A percentile compares a stretch with the other conserved stretches of the same genome.
These are phyloP conservation scores for Sarcophaga variegata DNA, from an alignment of 2,888 invertebrate genomes.

Conservation along the genomic window DNA sequence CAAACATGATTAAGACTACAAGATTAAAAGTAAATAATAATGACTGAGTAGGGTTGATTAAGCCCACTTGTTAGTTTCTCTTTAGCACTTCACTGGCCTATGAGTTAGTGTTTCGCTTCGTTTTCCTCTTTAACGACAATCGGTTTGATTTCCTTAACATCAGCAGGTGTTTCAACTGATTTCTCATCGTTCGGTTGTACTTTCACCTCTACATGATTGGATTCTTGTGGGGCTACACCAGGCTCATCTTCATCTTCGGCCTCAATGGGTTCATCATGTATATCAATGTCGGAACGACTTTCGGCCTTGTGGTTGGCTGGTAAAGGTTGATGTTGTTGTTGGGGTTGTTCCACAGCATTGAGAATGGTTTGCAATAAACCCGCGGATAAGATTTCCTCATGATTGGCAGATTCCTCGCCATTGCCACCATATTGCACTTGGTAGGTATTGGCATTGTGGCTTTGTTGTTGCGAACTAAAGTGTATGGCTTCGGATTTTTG, in stretches of 20 bases:
- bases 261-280: conserved; percentile 69
- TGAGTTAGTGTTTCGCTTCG: conserved; percentile 70
- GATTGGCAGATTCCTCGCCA: conserved; percentile 82
- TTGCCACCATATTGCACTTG: conserved; percentile 87
- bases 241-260: conserved; percentile 68
- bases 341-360: conserved; percentile 90
- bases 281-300: conserved; percentile 76
- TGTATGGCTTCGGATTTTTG: conserved; percentile 79
- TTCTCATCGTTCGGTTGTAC: conserved; percentile 67
- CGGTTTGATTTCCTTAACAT: conserved; percentile 73
- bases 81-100: background rate
- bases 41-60: conserved; percentile 50
- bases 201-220: conserved; percentile 70
- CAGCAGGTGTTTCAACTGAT: conserved; percentile 64
- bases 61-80: background rate
- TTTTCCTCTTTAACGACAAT: conserved; percentile 73
- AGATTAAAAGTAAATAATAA: conserved; percentile 25
- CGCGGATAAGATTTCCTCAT: conserved; percentile 90
- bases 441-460: conserved; percentile 82
- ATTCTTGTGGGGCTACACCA: conserved; percentile 60
- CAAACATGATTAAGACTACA: conserved; percentile 12
- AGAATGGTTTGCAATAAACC: conserved; percentile 91
- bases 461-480: conserved; percentile 84
- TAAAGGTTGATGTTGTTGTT: conserved; percentile 72
- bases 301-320: conserved; percentile 75